These are phyloP conservation scores for Sturnira hondurensis DNA, from an alignment of 2,113 vertebrate genomes.

Conservation along the genomic window DNA sequence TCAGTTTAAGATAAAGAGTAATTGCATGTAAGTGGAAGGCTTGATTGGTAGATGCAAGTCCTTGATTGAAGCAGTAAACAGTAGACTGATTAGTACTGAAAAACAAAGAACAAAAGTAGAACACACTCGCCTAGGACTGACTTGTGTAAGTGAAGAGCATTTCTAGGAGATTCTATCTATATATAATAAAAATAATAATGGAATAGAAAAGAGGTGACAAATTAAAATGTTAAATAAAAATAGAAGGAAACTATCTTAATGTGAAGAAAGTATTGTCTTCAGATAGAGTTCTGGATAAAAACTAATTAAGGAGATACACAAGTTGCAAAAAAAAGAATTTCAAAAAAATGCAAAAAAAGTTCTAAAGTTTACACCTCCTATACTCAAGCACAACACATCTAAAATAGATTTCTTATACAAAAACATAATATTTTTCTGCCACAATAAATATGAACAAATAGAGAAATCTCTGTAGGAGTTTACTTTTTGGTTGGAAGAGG, in stretches of 20 bases:
- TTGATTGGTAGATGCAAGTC: slow-evolving; percentile 59
- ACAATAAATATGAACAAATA: neutral
- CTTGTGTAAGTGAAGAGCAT: neutral
- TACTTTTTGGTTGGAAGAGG: neutral
- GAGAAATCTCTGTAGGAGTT: neutral
- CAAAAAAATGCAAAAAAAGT: neutral
- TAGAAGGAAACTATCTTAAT: neutral
- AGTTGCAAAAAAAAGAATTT: neutral
- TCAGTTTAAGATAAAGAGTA: slow-evolving; percentile 54
- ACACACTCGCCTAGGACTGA: neutral
- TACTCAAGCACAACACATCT: neutral
- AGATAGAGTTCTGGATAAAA: neutral
- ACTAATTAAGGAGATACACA: neutral
- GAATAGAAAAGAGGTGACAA: neutral
- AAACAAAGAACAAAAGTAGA: slow-evolving; percentile 35
- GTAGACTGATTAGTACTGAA: slow-evolving; percentile 61
- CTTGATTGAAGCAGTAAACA: slow-evolving; percentile 69
- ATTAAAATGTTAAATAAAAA: neutral
- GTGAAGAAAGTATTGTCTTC: neutral
- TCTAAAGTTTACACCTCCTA: neutral
- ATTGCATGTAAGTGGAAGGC: slow-evolving; percentile 67
- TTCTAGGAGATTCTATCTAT: neutral
- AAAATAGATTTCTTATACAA: neutral
- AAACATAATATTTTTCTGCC: neutral
- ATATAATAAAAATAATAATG: neutral